Evolutionary conservation across 2,888 invertebrate genomes (phyloP), one percentile per base, ranked within the genome.

Genomic region (Plagodis pulveraria): DNA sequence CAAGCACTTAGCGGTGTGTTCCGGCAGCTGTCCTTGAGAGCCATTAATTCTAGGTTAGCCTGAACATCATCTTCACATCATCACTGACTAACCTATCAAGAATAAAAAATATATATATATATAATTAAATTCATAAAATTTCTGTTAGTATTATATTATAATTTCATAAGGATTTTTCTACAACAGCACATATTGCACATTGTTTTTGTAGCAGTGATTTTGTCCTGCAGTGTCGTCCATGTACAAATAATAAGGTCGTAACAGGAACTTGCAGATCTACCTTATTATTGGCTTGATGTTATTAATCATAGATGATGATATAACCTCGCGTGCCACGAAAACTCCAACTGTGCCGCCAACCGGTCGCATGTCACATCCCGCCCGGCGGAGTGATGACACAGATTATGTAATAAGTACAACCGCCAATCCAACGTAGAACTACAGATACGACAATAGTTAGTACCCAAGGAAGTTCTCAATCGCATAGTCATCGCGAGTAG

Each of bases 401-500:
- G 55, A 50, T 22, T 47, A 50, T 12, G 55, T 50, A 44, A n/a
- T 12, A 55, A 34, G n/a, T 53, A 22, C 42, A 10, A 72, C 75
- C 77, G 72, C 52, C 45, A 52, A 44, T 44, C 36, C 32, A 44
- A 11, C 6, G 32, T 10, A 73, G 68, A 67, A 66, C 60, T 68
- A 67, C 72, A 55, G 69, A 58, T 65, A 70, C 62, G 67, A 67
- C 65, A 66, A 61, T 64, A 67, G 71, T 74, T 70, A 71, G 66
- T 73, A 43, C 51, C 47, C 22, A 42, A 50, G 77, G 76, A 42
- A 51, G 55, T 55, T 55, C 75, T 77, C 86, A 86, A 86, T 87
- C 83, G 87, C 87, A 76, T 80, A 84, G 89, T 89, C 89, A 89
- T 89, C 84, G 82, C 83, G 77, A 81, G 76, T 80, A 84, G 83